These are phyloP conservation scores for Agrochola macilenta DNA, from an alignment of 2,888 invertebrate genomes.

Conservation along the genomic window DNA sequence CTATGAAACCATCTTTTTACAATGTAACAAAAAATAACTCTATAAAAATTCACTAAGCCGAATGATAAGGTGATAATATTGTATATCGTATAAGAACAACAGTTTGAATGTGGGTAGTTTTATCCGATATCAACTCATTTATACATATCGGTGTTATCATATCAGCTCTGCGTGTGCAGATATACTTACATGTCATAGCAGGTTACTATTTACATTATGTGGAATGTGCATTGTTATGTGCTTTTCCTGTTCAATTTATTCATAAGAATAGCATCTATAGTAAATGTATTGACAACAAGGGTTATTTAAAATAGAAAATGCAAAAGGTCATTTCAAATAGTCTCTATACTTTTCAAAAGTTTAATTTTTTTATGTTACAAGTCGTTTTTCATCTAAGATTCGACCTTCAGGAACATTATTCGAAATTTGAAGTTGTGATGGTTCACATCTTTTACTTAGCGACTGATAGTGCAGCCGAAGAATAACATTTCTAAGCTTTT, in stretches of 20 bases:
- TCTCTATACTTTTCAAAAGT: background rate
- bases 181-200: conserved; percentile 24
- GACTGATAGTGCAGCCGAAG: no score
- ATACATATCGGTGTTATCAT: conserved; percentile 39
- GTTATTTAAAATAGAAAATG: background rate
- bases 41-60: conserved; percentile 33
- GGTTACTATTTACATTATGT: conserved; percentile 12
- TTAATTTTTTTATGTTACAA: background rate
- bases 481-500: background rate
- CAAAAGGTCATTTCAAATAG: background rate
- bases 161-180: conserved; percentile 30
- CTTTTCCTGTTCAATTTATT: background rate
- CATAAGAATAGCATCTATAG: no score
- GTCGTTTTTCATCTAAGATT: background rate
- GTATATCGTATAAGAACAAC: conserved; percentile 21
- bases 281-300: background rate
- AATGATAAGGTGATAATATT: conserved; percentile 38
- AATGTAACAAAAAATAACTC: conserved; percentile 6
- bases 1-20: background rate
- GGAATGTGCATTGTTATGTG: background rate
- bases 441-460: background rate
- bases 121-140: conserved; percentile 42
- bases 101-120: conserved; percentile 15
- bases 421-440: no score
- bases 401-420: background rate